Conservation (phyloP, 1,140 invertebrate genomes). For the Nomia melanderi region DNA sequence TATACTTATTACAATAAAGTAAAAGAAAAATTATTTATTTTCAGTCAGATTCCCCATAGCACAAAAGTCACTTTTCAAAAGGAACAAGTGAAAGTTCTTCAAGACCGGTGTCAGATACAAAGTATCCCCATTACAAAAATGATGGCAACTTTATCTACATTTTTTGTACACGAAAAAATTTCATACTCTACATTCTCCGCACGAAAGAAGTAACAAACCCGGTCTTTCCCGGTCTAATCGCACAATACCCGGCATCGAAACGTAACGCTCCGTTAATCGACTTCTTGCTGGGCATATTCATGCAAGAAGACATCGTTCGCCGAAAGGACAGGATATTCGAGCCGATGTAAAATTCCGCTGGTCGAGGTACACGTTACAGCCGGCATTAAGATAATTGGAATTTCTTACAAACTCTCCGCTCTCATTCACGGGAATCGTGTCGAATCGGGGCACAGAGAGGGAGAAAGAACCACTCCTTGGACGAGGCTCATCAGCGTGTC, state of each 20-base stretch:
- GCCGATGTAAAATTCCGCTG: background rate
- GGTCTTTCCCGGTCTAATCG: background rate
- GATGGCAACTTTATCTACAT: background rate
- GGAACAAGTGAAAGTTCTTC: too few relatives aligned
- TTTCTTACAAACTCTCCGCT: background rate
- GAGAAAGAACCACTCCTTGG: background rate
- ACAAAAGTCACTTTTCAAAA: too few relatives aligned
- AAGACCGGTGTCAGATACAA: too few relatives aligned
- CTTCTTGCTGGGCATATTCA: background rate
- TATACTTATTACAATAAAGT: too few relatives aligned
- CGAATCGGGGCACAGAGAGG: background rate
- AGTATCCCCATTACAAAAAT: background rate
- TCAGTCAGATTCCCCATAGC: too few relatives aligned
- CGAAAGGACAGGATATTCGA: background rate
- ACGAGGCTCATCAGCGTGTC: background rate
- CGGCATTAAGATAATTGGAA: constrained; percentile 1
- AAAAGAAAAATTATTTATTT: too few relatives aligned
- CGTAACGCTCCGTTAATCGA: constrained; percentile 4
- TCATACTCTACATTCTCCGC: background rate
- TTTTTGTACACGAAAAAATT: background rate
- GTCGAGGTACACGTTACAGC: background rate
- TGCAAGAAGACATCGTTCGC: background rate
- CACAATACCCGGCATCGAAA: background rate
- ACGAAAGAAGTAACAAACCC: background rate
- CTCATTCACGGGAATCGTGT: constrained; percentile 11